phyloP scores from a whole-genome alignment of 2,888 invertebrate species.

The Baccha elongata region DNA sequence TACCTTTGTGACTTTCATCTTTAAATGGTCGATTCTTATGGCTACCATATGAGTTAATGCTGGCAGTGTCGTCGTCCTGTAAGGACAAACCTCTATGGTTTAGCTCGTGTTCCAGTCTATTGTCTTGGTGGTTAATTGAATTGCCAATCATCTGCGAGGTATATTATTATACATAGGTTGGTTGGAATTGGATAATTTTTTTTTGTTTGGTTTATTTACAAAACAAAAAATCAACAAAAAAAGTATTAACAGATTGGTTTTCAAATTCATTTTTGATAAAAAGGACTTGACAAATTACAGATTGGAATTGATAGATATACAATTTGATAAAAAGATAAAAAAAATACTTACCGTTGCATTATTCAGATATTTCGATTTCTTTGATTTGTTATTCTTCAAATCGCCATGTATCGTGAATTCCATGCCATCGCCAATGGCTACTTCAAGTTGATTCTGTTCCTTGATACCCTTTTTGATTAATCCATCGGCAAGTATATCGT shows the following conservation, averaged over 20 bases:
- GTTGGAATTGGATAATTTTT: conserved; percentile 56
- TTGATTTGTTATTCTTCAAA: conserved; percentile 90
- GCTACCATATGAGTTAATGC: conserved; percentile 96
- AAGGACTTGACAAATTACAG: conserved; percentile 1
- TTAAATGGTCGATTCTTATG: conserved; percentile 94
- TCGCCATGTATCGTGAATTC: conserved; percentile 97
- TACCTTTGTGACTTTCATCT: conserved; percentile 95
- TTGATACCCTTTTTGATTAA: conserved; percentile 94
- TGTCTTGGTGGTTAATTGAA: conserved; percentile 91
- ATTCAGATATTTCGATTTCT: conserved; percentile 91
- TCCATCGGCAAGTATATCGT: conserved; percentile 91
- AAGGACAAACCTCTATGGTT: conserved; percentile 88
- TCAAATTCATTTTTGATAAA: conserved; percentile 20
- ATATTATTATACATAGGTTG: conserved; percentile 61
- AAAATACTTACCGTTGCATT: conserved; percentile 86
- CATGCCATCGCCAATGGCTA: conserved; percentile 96
- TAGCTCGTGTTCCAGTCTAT: conserved; percentile 89
- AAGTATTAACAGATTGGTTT: conserved; percentile 6
- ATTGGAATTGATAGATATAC: conserved; percentile 8
- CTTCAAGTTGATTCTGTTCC: conserved; percentile 94
- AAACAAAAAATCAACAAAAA: conserved; percentile 18
- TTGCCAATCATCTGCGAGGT: conserved; percentile 85
- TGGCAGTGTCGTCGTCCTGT: conserved; percentile 90
- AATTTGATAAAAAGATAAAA: neutral
- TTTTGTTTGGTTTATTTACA: conserved; percentile 53